Percentiles rank a stretch among this genome's conserved stretches.
Evolutionary conservation across 2,797 vertebrate species (phyloP).

Genomic region (Pipistrellus nathusii): DNA sequence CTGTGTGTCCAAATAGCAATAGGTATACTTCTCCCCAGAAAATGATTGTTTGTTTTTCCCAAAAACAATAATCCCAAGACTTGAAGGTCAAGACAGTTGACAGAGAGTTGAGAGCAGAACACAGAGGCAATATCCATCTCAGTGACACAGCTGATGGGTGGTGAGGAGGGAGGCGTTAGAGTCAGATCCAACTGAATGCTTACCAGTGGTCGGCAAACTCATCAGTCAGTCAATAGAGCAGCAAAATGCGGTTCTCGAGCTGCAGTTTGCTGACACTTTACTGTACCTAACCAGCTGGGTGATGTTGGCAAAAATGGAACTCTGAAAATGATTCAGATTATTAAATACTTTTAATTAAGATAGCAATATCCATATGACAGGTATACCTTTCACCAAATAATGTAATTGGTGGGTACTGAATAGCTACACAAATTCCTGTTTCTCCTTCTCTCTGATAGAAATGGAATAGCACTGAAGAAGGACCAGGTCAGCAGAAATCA

Average conservation of each 20-base stretch:
- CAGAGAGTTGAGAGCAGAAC: not conserved
- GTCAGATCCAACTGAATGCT: not conserved
- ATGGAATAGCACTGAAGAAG: slow-evolving; percentile 40
- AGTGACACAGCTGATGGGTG: not conserved
- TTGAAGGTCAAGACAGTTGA: not conserved
- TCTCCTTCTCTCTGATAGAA: not conserved
- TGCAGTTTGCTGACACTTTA: not conserved
- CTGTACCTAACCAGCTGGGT: not conserved
- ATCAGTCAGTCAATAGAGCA: too few relatives aligned
- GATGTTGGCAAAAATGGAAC: not conserved
- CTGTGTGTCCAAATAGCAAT: not conserved
- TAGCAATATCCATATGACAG: not conserved
- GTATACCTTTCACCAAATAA: not conserved
- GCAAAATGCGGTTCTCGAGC: too few relatives aligned
- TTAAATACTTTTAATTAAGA: not conserved
- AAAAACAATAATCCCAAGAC: not conserved
- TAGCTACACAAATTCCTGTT: not conserved
- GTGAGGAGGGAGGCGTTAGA: not conserved
- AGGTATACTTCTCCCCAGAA: not conserved
- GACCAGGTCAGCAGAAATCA: slow-evolving; percentile 37
- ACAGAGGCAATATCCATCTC: not conserved
- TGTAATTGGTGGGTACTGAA: not conserved
- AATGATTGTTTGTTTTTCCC: not conserved
- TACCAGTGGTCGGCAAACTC: not conserved
- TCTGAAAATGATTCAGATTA: not conserved